These are phyloP conservation scores for Eonycteris spelaea DNA, from an alignment of 2,113 vertebrate species.

Conservation along the genomic window DNA sequence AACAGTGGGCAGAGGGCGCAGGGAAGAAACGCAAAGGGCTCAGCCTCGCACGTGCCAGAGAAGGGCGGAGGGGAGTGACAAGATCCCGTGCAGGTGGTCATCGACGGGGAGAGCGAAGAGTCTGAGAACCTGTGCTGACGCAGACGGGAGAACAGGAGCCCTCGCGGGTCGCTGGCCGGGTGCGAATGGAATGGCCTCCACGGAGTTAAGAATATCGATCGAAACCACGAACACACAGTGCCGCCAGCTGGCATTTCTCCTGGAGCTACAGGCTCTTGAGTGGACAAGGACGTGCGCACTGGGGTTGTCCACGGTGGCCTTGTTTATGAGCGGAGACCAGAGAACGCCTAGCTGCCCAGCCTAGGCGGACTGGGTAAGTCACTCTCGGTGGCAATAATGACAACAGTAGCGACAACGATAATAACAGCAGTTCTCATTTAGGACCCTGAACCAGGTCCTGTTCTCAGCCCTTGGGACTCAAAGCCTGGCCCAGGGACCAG, in stretches of 20 bases:
- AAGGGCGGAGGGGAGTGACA: background rate
- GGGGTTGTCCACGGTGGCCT: background rate
- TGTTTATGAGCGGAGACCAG: background rate
- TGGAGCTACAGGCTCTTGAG: fast-evolving
- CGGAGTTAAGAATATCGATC: fast-evolving
- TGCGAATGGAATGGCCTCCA: fast-evolving
- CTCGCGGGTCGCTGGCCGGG: fast-evolving
- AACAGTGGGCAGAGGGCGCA: fast-evolving
- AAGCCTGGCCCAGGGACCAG: background rate
- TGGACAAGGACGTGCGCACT: fast-evolving
- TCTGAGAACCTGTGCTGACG: fast-evolving
- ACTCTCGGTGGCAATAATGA: too few relatives aligned
- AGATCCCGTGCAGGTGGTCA: fast-evolving
- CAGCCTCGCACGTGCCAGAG: background rate
- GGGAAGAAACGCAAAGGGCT: background rate
- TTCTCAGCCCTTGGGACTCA: background rate
- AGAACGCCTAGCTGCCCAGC: too few relatives aligned
- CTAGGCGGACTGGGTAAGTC: background rate
- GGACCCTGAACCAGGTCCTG: fast-evolving
- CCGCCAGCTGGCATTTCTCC: background rate
- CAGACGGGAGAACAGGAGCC: background rate
- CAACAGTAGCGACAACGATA: too few relatives aligned
- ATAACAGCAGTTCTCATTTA: background rate
- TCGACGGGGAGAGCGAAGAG: fast-evolving
- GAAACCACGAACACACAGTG: fast-evolving